Evolutionary conservation across 2,888 invertebrate species (phyloP), one percentile per base, ranked within the genome.

Genomic region (Candidula unifasciata): DNA sequence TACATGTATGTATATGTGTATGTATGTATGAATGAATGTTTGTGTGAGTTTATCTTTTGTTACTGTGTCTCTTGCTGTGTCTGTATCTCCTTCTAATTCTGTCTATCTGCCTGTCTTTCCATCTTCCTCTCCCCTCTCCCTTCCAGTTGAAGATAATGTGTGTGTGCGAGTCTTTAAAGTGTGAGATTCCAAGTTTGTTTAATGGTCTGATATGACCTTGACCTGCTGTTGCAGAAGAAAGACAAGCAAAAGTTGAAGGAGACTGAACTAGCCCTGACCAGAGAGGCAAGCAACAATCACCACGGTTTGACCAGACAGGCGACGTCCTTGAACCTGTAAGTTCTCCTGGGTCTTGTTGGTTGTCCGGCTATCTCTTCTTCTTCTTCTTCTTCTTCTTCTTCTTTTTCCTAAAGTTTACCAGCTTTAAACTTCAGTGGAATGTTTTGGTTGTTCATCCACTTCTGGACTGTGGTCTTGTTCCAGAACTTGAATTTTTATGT

Each of bases 231-330:
- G 30, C 33, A 76, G 76, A 76, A 76, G 57, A 76, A 76, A 24
- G 76, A 76, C 35, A 76, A 76, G 24, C 21, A 52, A 33, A 60
- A 76, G 21, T 13, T 21, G 2, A 76, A 76, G 30, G 60, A 76
- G 33, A 54, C n/a, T 44, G 73, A 76, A 13, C 21, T 60, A 33
- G 76, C 57, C 35, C 33, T 76, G 76, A 57, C 76, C 33, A 54
- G 76, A 33, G 76, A 76, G 18, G 76, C 76, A 54, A 76, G 57
- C 76, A 57, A 60, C 33, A 73, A 73, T 33, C 73, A 73, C 27
- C 73, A 73, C 13, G 16, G 2, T 10, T 52, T 73, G 13, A 24
- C 52, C 44, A 73, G 73, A n/a, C 73, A 73, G 73, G 44, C 44
- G 44, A 73, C 73, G 44, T 24, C 44, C n/a, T 52, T 73, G n/a